Evolutionary conservation across 2,888 invertebrate species (phyloP).

Genomic region (Laothoe populi): DNA sequence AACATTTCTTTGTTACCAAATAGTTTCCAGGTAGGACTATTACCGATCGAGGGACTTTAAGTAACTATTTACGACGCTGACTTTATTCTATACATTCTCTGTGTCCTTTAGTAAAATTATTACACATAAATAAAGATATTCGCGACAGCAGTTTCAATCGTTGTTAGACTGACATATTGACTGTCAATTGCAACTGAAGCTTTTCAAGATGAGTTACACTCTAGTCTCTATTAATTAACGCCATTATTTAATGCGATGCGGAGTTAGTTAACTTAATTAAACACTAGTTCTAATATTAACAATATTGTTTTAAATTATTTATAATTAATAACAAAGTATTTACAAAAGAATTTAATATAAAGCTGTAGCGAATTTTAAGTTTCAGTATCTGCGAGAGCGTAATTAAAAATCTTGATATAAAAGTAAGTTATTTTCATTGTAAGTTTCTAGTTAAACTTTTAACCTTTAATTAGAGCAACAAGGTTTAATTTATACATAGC

Average conservation of each 20-base stretch:
- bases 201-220: not conserved
- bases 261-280: not conserved
- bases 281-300: constrained; percentile 7
- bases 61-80: no score
- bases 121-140: not conserved
- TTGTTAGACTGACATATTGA: not conserved
- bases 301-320: constrained; percentile 28
- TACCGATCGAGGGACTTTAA: not conserved
- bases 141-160: no score
- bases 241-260: not conserved
- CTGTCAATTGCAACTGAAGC: not conserved
- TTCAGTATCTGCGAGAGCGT: constrained; percentile 16
- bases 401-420: constrained; percentile 25
- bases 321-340: constrained; percentile 36
- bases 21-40: not conserved
- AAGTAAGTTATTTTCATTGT: constrained; percentile 21
- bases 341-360: constrained; percentile 22
- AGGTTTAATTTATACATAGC: constrained; percentile 12
- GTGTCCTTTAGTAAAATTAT: no score
- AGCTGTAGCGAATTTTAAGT: constrained; percentile 23
- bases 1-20: not conserved
- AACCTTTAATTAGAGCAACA: constrained; percentile 24
- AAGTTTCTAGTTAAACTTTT: constrained; percentile 22
- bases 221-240: not conserved
- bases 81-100: not conserved